Evolutionary conservation across 2,797 vertebrate genomes (phyloP).

Genomic region (Odontamblyopus rebecca): DNA sequence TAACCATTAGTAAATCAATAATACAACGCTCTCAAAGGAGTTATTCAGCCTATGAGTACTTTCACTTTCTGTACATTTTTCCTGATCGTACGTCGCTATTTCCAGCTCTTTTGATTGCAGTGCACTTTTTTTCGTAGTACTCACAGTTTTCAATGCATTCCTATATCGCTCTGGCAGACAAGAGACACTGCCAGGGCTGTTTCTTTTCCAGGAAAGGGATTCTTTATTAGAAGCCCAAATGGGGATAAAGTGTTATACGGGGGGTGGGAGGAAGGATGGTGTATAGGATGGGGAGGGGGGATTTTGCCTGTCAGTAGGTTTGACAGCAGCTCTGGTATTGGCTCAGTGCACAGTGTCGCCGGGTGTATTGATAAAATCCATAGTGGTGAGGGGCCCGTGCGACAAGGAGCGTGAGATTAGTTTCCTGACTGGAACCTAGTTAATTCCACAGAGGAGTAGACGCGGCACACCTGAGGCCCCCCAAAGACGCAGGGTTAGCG

Average conservation of each 20-base stretch:
- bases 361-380: conserved; percentile 70
- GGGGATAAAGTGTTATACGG: conserved; percentile 27
- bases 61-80: conserved; percentile 12
- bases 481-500: conserved; percentile 48
- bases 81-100: background rate
- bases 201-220: conserved; percentile 51
- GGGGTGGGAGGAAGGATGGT: conserved; percentile 12
- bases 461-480: conserved; percentile 70
- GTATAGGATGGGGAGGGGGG: conserved; percentile 3
- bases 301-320: conserved; percentile 16
- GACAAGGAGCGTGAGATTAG: conserved; percentile 70
- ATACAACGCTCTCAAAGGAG: conserved; percentile 13
- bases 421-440: conserved; percentile 73
- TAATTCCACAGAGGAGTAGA: conserved; percentile 68
- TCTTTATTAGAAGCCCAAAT: conserved; percentile 52
- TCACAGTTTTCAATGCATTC: conserved; percentile 7
- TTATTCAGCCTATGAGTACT: conserved; percentile 16
- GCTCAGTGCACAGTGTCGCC: conserved; percentile 40
- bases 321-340: conserved; percentile 50
- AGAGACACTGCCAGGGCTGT: conserved; percentile 35
- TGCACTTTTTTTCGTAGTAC: background rate
- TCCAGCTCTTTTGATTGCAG: conserved; percentile 8
- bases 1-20: conserved; percentile 19
- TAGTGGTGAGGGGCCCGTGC: conserved; percentile 64
- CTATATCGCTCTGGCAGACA: conserved; percentile 17